Conservation (phyloP, 2,888 invertebrate genomes). For the Tupiocoris notatus region DNA sequence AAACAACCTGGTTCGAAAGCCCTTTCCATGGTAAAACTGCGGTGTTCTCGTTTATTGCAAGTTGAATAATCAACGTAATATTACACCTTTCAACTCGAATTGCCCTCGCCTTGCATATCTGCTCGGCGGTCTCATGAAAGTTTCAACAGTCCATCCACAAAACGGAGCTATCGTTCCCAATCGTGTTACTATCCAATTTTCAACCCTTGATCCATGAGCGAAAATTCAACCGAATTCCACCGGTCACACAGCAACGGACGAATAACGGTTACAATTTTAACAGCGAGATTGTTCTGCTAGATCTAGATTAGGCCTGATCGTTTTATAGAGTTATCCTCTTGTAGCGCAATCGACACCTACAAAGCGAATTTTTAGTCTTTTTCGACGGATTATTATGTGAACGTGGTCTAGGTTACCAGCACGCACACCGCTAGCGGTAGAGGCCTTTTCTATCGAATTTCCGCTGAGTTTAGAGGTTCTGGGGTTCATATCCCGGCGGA, state of each 20-base stretch:
- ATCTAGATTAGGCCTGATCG: background rate
- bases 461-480: background rate
- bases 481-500: background rate
- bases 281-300: background rate
- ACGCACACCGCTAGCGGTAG: too few relatives aligned
- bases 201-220: background rate
- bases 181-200: background rate
- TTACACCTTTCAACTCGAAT: background rate
- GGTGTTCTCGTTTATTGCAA: background rate
- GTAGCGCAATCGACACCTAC: background rate
- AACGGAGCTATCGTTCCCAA: background rate
- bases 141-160: background rate
- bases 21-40: background rate
- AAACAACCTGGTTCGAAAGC: background rate
- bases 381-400: background rate
- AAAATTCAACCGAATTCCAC: background rate
- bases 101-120: background rate
- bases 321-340: background rate
- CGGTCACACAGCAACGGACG: background rate
- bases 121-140: background rate
- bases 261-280: background rate
- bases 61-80: background rate
- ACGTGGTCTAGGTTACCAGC: background rate
- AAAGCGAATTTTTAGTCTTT: background rate
- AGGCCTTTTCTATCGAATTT: background rate